A percentile compares a stretch with the other conserved stretches of the same genome.
phyloP scores from a whole-genome alignment of 2,888 invertebrate species.

The Oscheius sp. region DNA sequence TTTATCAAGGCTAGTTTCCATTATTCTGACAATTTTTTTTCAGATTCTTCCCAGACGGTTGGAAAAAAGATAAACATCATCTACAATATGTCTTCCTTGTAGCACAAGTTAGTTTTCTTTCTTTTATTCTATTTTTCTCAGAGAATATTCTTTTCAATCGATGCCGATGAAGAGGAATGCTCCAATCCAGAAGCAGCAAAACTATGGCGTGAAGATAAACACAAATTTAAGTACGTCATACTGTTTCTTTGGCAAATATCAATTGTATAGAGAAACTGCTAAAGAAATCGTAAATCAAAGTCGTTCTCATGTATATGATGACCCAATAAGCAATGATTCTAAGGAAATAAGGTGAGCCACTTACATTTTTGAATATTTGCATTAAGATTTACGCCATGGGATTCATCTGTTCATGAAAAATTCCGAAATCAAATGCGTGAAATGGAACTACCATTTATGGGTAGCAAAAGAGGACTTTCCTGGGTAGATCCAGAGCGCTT shows the following conservation, averaged over 20 bases:
- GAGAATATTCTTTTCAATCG: constrained; percentile 55
- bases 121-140: constrained; percentile 26
- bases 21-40: neutral
- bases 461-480: constrained; percentile 3
- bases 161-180: constrained; percentile 40
- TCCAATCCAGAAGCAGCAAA: constrained; percentile 55
- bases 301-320: constrained; percentile 44
- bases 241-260: neutral
- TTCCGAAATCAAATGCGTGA: constrained; percentile 36
- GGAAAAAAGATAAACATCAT: constrained; percentile 57
- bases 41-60: constrained; percentile 59
- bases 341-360: constrained; percentile 35
- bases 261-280: constrained; percentile 35
- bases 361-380: neutral
- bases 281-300: constrained; percentile 42
- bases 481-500: constrained; percentile 24
- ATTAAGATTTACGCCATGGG: constrained; percentile 42
- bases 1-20: constrained; percentile 26
- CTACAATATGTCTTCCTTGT: constrained; percentile 51
- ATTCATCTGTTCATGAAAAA: constrained; percentile 34
- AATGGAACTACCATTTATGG: too few species aligned
- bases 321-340: constrained; percentile 24
- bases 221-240: constrained; percentile 41
- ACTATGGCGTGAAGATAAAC: constrained; percentile 50
- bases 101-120: constrained; percentile 40